Evolutionary conservation across 2,888 invertebrate species (phyloP), one percentile per base, ranked within the genome.

Genomic region (Cheilosia soror): DNA sequence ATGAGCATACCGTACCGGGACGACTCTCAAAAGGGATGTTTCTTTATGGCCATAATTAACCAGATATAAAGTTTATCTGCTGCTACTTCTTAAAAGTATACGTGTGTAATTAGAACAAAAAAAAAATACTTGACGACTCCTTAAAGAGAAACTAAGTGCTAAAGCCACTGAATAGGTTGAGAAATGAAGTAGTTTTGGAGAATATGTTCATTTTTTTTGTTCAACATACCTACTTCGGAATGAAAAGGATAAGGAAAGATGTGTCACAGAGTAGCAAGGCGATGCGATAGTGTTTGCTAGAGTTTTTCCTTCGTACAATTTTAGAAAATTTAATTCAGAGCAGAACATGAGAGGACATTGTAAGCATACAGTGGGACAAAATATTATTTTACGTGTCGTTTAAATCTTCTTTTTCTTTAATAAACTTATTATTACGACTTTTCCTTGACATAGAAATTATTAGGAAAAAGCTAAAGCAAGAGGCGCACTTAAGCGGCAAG

Each of bases 31-130:
- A 82, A 66, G 47, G 69, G 65, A 82, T 72, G 58, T 55, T 66
- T 37, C 58, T 82, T 42, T 66, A 77, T 77, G 71, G 65, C 53
- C 58, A 71, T 82, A 82, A 82, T 77, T 76, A 82, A 82, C 76
- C 62, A 77, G 71, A 77, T 65, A 82, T 57, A 63, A 55, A 65
- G 11, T 65, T 58, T 27, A 47, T 31, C 47, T 60, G 57, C 31
- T 71, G 40, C 13, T 51, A 3, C 27, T 27, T 51, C 62, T 42
- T 73, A 9, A 9, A 27, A 47, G 11, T 51, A 13, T 20, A 20
- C 20, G 33, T 42, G 25, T 44, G 49, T 33, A 20, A 47, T 11
- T 15, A 60, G 20, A 11, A 44, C 5, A 47, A 47, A 47, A 47
- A 47, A 15, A 20, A 47, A 51, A 20, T 20, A 15, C 27, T 5